These are phyloP conservation scores for Anableps anableps DNA, from an alignment of 2,797 vertebrate species.

Conservation along the genomic window DNA sequence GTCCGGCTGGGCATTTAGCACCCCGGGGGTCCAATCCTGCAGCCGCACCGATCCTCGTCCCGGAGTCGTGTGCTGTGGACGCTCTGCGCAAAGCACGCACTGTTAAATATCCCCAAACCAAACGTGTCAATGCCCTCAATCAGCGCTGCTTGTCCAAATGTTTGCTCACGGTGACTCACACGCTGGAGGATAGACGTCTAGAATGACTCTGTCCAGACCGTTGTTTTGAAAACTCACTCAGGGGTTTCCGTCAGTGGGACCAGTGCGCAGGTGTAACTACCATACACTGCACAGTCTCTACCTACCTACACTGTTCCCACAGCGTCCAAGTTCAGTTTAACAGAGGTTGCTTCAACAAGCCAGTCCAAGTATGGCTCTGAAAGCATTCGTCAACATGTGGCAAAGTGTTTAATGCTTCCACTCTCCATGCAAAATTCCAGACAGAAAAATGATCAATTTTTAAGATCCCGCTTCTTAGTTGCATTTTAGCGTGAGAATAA, in stretches of 20 bases:
- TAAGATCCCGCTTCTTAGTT: background rate
- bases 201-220: slow-evolving; percentile 42
- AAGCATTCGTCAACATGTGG: background rate
- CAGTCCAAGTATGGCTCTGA: slow-evolving; percentile 16
- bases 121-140: slow-evolving; percentile 46
- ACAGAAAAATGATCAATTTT: background rate
- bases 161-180: slow-evolving; percentile 68
- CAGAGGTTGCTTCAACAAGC: background rate
- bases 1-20: slow-evolving; percentile 79
- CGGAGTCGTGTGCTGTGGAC: slow-evolving; percentile 31
- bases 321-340: background rate
- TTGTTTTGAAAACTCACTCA: slow-evolving; percentile 38
- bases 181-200: slow-evolving; percentile 59
- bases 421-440: slow-evolving; percentile 3
- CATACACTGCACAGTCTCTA: slow-evolving; percentile 2
- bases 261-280: slow-evolving; percentile 40
- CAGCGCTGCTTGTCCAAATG: slow-evolving; percentile 45
- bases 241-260: slow-evolving; percentile 15
- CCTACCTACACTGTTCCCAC: background rate
- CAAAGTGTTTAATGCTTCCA: slow-evolving; percentile 28
- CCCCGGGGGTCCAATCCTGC: slow-evolving; percentile 64
- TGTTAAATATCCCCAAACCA: slow-evolving; percentile 43
- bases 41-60: slow-evolving; percentile 57
- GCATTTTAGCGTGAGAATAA: background rate
- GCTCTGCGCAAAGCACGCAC: slow-evolving; percentile 31